Evolutionary conservation across 2,113 vertebrate genomes (phyloP).

Genomic region (Amia ocellicauda): DNA sequence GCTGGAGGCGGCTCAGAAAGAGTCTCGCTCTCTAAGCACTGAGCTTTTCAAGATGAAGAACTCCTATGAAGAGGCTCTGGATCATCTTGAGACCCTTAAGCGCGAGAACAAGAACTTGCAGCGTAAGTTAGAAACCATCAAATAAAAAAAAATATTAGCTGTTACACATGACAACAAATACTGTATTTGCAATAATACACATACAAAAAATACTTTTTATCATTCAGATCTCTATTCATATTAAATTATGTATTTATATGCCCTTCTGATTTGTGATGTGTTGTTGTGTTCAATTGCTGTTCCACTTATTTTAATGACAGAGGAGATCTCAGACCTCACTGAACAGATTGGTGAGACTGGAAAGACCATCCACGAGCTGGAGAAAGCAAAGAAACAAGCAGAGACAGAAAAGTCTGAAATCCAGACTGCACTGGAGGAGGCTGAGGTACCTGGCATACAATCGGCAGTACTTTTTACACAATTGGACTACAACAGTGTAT

Average conservation of each 20-base stretch:
- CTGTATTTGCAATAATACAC: too few species aligned
- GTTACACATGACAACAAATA: too few species aligned
- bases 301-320: conserved; percentile 37
- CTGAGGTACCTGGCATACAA: too few species aligned
- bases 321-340: conserved; percentile 78
- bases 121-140: conserved; percentile 53
- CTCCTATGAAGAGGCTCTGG: conserved; percentile 69
- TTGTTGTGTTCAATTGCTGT: not conserved
- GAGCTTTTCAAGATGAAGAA: conserved; percentile 74
- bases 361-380: conserved; percentile 81
- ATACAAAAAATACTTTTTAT: too few species aligned
- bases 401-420: conserved; percentile 81
- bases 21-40: conserved; percentile 60
- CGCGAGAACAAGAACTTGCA: conserved; percentile 71
- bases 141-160: too few species aligned
- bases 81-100: conserved; percentile 68
- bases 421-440: conserved; percentile 76
- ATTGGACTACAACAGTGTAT: too few species aligned
- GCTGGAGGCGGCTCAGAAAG: conserved; percentile 62
- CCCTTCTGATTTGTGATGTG: too few species aligned
- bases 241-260: too few species aligned
- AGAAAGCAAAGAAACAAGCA: conserved; percentile 78
- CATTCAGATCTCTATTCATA: too few species aligned
- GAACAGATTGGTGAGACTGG: conserved; percentile 77
- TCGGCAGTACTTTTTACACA: too few species aligned